Evolutionary conservation across 2,888 invertebrate species (phyloP), one percentile per base, ranked within the genome.

Genomic region (Aporophyla nigra): DNA sequence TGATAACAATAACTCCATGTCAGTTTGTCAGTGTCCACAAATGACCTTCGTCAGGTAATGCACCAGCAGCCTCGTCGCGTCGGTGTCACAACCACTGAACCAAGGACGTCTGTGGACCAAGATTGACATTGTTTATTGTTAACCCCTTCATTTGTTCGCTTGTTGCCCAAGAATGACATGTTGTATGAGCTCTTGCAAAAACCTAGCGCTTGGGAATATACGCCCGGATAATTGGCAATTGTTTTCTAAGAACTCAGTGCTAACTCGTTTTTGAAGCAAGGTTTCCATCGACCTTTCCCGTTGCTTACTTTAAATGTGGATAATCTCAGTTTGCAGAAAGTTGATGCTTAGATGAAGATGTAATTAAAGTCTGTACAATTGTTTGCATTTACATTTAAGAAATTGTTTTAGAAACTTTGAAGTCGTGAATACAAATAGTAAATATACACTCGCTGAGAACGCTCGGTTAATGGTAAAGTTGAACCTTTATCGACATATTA

Each of bases 91-190:
- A 88, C 86, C 69, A 80, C 85, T 81, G 80, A 81, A 83, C 90
- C 92, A 93, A 93, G 93, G 93, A 92, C 93, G 89, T 82, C 82
- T 80, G 87, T 87, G 88, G 86, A 89, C 88, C 89, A 88, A 88
- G 88, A 90, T 91, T 93, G 92, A 93, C 94, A 93, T 93, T 93
- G 93, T 93, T 92, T 91, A 93, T 93, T 93, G 93, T 93, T 89
- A 91, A 88, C 83, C 89, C 90, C 90, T 90, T 90, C 92, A 90
- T 91, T 91, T 92, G 89, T 89, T 86, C 88, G 88, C 80, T 89
- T 85, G 88, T 93, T 93, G 89, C 91, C 87, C 87, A 92, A 92
- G 89, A 91, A 90, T 91, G 90, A 91, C 89, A 89, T 90, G 88
- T 89, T 87, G 88, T 87, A 89, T 85, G 86, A 84, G 85, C 72